Conservation (phyloP, 1,140 invertebrate genomes). For the Cherax destructor region DNA sequence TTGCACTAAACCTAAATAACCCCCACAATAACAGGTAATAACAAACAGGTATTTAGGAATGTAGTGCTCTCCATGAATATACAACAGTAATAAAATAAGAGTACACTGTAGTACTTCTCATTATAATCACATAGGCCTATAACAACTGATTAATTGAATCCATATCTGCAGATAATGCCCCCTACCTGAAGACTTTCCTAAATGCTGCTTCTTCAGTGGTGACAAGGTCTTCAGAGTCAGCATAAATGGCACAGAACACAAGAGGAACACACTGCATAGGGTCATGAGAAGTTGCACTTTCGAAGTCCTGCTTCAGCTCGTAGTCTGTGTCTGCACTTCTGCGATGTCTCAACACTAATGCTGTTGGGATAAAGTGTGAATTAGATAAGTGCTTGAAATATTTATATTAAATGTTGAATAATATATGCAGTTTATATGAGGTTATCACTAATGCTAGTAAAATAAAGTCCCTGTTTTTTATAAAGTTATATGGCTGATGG, state of each 20-base stretch:
- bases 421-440: too few relatives aligned
- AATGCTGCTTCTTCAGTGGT: neutral
- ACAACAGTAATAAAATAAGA: too few relatives aligned
- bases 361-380: neutral
- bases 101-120: too few relatives aligned
- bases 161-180: neutral
- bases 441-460: too few relatives aligned
- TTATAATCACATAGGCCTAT: neutral
- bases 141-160: neutral
- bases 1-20: too few relatives aligned
- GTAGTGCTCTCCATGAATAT: too few relatives aligned
- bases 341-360: neutral
- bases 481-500: too few relatives aligned
- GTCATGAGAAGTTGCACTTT: neutral
- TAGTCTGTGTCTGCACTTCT: neutral
- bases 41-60: neutral
- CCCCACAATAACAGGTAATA: too few relatives aligned
- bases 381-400: too few relatives aligned
- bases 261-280: neutral
- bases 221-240: neutral
- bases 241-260: conserved; percentile 20
- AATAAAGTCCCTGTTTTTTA: too few relatives aligned
- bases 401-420: too few relatives aligned
- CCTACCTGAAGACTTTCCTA: conserved; percentile 16
- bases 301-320: neutral